A percentile compares a stretch with the other conserved stretches of the same genome.
Conservation (phyloP, 2,888 invertebrate genomes). For the Deroplatys truncata region DNA sequence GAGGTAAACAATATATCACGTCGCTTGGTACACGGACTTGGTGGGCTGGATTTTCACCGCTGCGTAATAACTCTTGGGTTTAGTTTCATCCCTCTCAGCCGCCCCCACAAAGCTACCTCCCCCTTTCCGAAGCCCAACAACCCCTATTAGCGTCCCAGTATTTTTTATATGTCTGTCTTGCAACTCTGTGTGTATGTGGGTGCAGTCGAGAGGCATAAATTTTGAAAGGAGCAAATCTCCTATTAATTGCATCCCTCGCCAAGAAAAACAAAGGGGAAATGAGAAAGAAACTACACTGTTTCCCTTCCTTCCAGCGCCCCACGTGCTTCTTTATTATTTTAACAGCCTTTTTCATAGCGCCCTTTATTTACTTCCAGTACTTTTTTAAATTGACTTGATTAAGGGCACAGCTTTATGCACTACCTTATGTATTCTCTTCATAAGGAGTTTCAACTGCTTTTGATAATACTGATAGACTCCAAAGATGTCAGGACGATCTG, state of each 20-base stretch:
- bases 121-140: not conserved
- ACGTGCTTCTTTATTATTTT: not conserved
- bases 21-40: not conserved
- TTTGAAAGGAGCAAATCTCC: not conserved
- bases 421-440: too few species aligned
- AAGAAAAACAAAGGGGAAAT: not conserved
- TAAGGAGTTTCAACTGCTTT: too few species aligned
- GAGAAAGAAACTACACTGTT: not conserved
- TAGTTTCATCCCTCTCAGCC: not conserved
- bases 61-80: not conserved
- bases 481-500: too few species aligned
- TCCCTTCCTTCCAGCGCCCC: too few species aligned
- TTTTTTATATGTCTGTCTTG: not conserved
- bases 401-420: not conserved
- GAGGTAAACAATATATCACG: not conserved
- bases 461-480: too few species aligned
- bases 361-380: not conserved
- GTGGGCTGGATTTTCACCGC: not conserved
- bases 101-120: not conserved
- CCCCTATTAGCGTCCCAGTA: conserved; percentile 2
- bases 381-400: not conserved
- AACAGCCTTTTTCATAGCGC: not conserved
- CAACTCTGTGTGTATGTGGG: not conserved
- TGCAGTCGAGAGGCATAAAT: not conserved
- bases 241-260: not conserved